Base-by-base conservation (phyloP, 2,797 vertebrate species). In the Rhadinocentrus ornatus region DNA sequence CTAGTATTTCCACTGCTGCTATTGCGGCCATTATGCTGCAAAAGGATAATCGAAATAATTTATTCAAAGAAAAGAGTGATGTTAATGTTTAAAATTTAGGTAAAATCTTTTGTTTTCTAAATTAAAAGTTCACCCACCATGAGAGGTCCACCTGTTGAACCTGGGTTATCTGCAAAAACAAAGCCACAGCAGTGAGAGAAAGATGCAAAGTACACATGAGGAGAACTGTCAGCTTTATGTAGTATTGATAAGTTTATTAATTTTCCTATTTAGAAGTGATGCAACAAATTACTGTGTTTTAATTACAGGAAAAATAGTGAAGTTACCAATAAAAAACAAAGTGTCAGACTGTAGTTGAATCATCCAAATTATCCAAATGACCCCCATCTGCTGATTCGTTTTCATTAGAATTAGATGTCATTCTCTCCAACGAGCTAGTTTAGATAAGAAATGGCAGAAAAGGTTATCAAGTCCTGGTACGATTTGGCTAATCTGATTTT, bases 81-180 rank as follows among this genome's bases (percentile, higher is more conserved):
- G 54, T 12, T 34, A 8, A 16, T 35, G 7, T 55, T 4, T 1
- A 62, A 15, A n/a, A 62, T 52, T 6, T 8, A 3, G n/a, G n/a
- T n/a, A n/a, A n/a, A n/a, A n/a, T n/a, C n/a, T n/a, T n/a, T n/a
- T n/a, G 3, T 4, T 35, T 39, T 11, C 4, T 4, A 54, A 26
- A 2, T 41, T 1, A 56, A 32, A 5, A 48, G 66, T 65, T 37
- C 16, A 41, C 96, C 82, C 90, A 97, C 96, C 94, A 96, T 86
- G 78, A 95, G 92, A 54, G 96, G 90, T 85, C 94, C 95, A 84
- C 91, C 87, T 78, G 94, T 91, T 77, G 95, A 93, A 69, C 93
- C 90, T 62, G 95, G 91, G 62, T 95, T 94, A 79, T 97, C 96
- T 97, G 93, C 58, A 92, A 94, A 82, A 92, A 69, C 13, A 68